Evolutionary conservation across 2,113 vertebrate genomes (phyloP).

Genomic region (Dunckerocampus dactyliophorus): DNA sequence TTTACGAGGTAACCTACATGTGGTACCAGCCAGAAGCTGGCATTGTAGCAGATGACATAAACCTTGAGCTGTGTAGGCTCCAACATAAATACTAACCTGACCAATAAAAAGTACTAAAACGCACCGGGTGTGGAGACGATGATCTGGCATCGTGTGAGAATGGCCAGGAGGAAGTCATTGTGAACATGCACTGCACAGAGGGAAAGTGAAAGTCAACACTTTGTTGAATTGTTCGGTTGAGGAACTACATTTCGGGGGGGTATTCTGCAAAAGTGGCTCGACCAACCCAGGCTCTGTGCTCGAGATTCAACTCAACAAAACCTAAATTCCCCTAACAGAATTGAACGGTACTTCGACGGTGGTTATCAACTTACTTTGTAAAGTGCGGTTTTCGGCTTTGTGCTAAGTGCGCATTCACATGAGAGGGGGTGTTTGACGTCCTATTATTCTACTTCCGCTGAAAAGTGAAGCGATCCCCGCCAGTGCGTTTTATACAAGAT

Average conservation of each 20-base stretch:
- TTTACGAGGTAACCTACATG: background rate
- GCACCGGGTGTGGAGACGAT: slow-evolving; percentile 92
- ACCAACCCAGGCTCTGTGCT: no score
- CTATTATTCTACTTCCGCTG: no score
- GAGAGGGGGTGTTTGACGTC: no score
- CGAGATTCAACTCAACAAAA: no score
- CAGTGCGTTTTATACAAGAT: no score
- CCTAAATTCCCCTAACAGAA: no score
- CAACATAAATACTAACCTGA: background rate
- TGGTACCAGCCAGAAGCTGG: background rate
- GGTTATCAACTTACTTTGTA: no score
- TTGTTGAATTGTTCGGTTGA: background rate
- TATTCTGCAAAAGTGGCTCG: no score
- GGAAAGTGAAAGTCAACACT: background rate
- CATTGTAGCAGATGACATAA: background rate
- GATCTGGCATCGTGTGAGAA: slow-evolving; percentile 96
- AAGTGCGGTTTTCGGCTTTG: no score
- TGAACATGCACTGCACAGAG: slow-evolving; percentile 85
- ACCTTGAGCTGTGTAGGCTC: background rate
- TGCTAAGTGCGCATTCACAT: no score
- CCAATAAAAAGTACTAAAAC: slow-evolving; percentile 5
- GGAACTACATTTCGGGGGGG: background rate
- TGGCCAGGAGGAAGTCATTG: slow-evolving; percentile 96
- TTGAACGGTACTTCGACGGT: no score
- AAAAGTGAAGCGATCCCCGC: no score